A percentile compares a stretch with the other conserved stretches of the same genome.
These are phyloP conservation scores for Corynorhinus townsendii DNA, from an alignment of 2,113 vertebrate genomes.

Conservation along the genomic window DNA sequence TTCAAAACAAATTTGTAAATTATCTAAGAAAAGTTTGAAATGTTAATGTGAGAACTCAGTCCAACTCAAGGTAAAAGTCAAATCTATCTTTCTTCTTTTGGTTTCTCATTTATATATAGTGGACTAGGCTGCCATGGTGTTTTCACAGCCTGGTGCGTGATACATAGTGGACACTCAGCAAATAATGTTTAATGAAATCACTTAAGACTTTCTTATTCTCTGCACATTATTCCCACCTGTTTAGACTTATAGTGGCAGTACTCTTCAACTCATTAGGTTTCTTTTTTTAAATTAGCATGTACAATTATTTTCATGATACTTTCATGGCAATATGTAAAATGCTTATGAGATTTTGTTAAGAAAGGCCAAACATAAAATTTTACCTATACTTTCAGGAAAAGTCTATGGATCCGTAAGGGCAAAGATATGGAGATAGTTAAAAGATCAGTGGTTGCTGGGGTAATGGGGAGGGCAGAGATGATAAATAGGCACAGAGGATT, in stretches of 20 bases:
- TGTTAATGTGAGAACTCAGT: neutral
- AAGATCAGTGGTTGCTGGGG: no score
- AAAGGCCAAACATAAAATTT: no score
- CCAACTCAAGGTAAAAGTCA: neutral
- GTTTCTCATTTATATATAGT: neutral
- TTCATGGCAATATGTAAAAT: no score
- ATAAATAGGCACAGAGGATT: no score
- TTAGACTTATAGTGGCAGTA: neutral
- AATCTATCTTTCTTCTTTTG: neutral
- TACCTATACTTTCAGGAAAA: no score
- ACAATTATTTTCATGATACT: no score
- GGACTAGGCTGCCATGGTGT: neutral
- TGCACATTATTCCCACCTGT: neutral
- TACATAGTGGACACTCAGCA: neutral
- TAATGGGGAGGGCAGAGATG: no score
- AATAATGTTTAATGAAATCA: neutral
- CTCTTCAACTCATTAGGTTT: neutral
- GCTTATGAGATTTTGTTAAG: no score
- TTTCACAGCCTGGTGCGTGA: neutral
- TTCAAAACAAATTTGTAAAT: neutral
- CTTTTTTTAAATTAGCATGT: no score
- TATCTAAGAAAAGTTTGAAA: neutral
- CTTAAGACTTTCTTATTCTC: neutral
- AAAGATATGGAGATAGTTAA: no score
- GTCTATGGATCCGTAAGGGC: no score